Conservation (phyloP, 2,888 invertebrate species). For the Callyntrura sp. region DNA sequence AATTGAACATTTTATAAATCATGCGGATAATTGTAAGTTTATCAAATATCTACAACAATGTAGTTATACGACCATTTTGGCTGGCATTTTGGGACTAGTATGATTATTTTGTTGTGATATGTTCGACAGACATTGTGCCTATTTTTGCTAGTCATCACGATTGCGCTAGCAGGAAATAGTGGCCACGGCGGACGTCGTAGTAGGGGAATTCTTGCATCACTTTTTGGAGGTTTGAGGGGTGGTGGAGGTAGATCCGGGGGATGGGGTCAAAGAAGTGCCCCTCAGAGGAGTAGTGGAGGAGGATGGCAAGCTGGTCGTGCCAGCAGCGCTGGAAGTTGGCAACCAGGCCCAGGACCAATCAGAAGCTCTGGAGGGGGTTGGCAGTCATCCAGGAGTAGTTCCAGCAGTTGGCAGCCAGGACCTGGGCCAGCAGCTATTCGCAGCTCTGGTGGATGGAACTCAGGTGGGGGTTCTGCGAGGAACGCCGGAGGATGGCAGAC, state of each 20-base stretch:
- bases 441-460: constrained; percentile 17
- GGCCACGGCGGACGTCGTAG: constrained; percentile 56
- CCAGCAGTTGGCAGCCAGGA: constrained; percentile 62
- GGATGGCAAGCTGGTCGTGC: constrained; percentile 37
- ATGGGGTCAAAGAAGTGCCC: constrained; percentile 39
- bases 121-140: constrained; percentile 52
- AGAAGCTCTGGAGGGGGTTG: constrained; percentile 46
- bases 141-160: constrained; percentile 45
- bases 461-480: constrained; percentile 22
- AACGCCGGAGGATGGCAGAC: constrained; percentile 58
- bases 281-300: constrained; percentile 51
- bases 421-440: constrained; percentile 23
- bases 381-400: constrained; percentile 19
- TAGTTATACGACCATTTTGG: too few species aligned
- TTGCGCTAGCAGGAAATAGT: constrained; percentile 61
- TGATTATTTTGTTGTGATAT: background rate
- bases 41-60: too few species aligned
- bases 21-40: constrained; percentile 70
- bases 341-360: constrained; percentile 12
- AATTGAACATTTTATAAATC: too few species aligned
- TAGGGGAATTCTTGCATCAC: constrained; percentile 44
- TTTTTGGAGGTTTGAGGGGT: constrained; percentile 48
- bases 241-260: constrained; percentile 44
- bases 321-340: constrained; percentile 33
- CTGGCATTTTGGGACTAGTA: too few species aligned